Evolutionary conservation across 2,797 vertebrate genomes (phyloP).

Genomic region (Pogonophryne albipinna): DNA sequence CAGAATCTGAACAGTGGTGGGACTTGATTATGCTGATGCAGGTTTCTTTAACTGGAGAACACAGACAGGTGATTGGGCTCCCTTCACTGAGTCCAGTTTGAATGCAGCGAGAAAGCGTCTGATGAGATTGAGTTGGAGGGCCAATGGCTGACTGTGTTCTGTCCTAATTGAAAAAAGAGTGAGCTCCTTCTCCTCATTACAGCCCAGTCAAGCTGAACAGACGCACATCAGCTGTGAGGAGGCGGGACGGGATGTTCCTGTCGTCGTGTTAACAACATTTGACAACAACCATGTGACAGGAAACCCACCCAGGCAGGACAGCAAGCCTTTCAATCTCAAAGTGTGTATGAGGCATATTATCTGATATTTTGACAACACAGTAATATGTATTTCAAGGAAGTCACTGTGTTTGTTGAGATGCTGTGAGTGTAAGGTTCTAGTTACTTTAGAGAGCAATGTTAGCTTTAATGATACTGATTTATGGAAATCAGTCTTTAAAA

Average conservation of each 20-base stretch:
- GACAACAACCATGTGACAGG: constrained; percentile 31
- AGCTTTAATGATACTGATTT: background rate
- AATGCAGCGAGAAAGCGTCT: constrained; percentile 23
- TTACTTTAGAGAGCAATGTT: constrained; percentile 1
- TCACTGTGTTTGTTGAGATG: background rate
- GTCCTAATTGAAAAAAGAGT: constrained; percentile 49
- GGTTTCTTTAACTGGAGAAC: constrained; percentile 28
- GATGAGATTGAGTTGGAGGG: constrained; percentile 48
- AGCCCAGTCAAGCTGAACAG: constrained; percentile 42
- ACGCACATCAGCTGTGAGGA: constrained; percentile 41
- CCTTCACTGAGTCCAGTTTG: constrained; percentile 41
- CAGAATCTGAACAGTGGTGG: constrained; percentile 42
- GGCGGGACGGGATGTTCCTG: constrained; percentile 3
- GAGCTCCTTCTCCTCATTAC: constrained; percentile 43
- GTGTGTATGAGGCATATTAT: background rate
- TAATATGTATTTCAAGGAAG: background rate
- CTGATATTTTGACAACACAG: background rate
- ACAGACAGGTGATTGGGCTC: constrained; percentile 53
- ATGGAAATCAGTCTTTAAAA: background rate
- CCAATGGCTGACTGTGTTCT: constrained; percentile 34
- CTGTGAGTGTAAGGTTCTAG: background rate
- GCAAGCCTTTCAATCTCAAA: background rate
- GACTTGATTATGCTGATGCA: constrained; percentile 67
- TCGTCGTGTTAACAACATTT: constrained; percentile 42
- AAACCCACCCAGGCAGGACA: constrained; percentile 36